phyloP scores from a whole-genome alignment of 2,888 invertebrate species.

The Balanococcus diminutus region DNA sequence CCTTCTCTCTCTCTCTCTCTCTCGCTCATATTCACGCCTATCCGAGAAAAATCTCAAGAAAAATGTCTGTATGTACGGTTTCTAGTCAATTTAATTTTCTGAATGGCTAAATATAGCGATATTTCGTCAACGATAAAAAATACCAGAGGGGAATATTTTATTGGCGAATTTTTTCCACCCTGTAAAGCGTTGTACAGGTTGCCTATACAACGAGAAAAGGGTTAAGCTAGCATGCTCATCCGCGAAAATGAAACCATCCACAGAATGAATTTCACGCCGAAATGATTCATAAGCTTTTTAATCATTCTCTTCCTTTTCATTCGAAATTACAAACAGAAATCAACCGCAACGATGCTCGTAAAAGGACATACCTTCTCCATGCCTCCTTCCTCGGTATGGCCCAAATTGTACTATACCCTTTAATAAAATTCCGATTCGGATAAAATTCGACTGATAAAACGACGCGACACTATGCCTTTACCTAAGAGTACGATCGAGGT shows the following conservation, averaged over 20 bases:
- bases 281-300: conserved; percentile 27
- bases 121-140: conserved; percentile 26
- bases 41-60: conserved; percentile 40
- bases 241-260: background rate
- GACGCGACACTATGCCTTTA: background rate
- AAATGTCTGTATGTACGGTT: background rate
- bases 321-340: conserved; percentile 1
- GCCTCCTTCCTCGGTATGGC: background rate
- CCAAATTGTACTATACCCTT: background rate
- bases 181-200: background rate
- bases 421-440: background rate
- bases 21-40: background rate
- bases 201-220: conserved; percentile 10
- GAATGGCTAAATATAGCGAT: conserved; percentile 39
- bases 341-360: background rate
- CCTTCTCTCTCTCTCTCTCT: background rate
- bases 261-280: background rate
- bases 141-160: conserved; percentile 4
- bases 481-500: no score
- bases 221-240: background rate
- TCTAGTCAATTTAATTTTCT: conserved; percentile 47
- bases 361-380: background rate
- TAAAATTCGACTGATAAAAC: background rate
- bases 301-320: background rate
- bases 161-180: background rate